Conservation (phyloP, 1,140 invertebrate genomes). For the Marisa cornuarietis region DNA sequence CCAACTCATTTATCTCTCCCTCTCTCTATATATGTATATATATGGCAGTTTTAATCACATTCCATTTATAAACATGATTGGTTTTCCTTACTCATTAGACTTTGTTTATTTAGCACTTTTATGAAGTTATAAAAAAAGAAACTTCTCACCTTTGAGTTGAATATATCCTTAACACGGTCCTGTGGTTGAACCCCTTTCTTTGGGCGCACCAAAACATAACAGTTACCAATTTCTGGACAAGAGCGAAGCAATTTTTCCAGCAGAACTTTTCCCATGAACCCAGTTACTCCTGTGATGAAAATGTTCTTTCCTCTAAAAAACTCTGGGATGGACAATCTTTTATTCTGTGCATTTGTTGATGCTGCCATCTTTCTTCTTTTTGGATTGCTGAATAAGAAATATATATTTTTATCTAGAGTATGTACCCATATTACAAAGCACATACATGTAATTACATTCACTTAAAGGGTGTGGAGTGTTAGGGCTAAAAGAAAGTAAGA, state of each 20-base stretch:
- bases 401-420: background rate
- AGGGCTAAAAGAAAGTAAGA: no score
- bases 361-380: background rate
- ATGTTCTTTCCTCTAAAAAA: constrained; percentile 75
- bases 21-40: no score
- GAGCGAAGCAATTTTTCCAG: constrained; percentile 83
- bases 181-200: constrained; percentile 77
- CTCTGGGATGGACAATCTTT: constrained; percentile 49
- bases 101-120: background rate
- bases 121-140: background rate
- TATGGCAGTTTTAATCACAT: no score
- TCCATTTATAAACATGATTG: no score
- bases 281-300: constrained; percentile 77
- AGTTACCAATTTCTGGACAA: constrained; percentile 75
- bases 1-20: no score
- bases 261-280: constrained; percentile 81
- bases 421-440: background rate
- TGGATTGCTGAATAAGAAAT: background rate
- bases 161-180: constrained; percentile 66
- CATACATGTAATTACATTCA: background rate
- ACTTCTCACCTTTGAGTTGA: constrained; percentile 55
- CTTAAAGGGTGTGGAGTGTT: no score
- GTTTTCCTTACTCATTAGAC: no score
- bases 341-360: background rate
- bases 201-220: constrained; percentile 80